Percentiles rank a stretch among this genome's conserved stretches.
Evolutionary conservation across 2,888 invertebrate species (phyloP).

Genomic region (Polymixis flavicincta): DNA sequence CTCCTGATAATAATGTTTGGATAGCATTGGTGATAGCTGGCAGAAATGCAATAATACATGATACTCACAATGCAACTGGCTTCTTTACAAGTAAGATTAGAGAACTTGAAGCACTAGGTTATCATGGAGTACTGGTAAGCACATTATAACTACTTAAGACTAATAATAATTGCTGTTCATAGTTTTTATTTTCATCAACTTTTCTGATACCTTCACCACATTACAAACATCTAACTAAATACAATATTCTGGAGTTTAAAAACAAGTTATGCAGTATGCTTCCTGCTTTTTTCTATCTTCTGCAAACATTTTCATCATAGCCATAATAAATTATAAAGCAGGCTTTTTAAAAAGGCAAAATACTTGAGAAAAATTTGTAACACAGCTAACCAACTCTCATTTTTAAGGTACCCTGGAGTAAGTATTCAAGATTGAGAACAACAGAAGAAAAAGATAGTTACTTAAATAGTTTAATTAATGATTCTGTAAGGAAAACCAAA

Average conservation of each 20-base stretch:
- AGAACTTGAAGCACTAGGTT: constrained; percentile 92
- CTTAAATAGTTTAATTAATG: constrained; percentile 76
- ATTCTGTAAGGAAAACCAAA: constrained; percentile 67
- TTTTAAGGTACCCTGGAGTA: constrained; percentile 89
- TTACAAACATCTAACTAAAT: not conserved
- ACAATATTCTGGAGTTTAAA: not conserved
- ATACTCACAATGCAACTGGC: constrained; percentile 89
- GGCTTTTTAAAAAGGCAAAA: not conserved
- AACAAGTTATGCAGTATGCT: not conserved
- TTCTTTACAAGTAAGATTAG: constrained; percentile 91
- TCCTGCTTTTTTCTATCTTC: not conserved
- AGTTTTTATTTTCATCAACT: not conserved
- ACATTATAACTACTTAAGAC: not conserved
- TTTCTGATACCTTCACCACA: not conserved
- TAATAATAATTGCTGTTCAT: not conserved
- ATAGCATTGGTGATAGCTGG: constrained; percentile 91
- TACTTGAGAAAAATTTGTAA: not conserved
- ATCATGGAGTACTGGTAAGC: constrained; percentile 90
- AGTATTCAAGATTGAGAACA: constrained; percentile 80
- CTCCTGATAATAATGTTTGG: constrained; percentile 85
- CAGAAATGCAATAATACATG: constrained; percentile 91
- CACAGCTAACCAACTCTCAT: constrained; percentile 23
- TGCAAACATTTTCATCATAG: not conserved
- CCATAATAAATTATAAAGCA: not conserved
- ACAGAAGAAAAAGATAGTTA: constrained; percentile 78